Evolutionary conservation across 2,113 vertebrate genomes (phyloP).

Genomic region (Cyphomyrus discorhynchus): DNA sequence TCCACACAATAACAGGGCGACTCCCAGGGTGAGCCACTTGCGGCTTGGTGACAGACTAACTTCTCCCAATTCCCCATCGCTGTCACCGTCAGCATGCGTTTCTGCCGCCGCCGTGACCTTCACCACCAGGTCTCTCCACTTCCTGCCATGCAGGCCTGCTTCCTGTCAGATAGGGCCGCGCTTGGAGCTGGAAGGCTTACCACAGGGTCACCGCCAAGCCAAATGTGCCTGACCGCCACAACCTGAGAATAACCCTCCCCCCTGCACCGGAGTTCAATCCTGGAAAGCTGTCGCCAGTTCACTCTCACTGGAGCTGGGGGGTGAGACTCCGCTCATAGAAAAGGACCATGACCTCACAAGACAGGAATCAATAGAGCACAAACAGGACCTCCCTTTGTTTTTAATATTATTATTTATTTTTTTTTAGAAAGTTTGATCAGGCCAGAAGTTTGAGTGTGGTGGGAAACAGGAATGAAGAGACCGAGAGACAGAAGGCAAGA

Average conservation of each 20-base stretch:
- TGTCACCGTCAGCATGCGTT: slow-evolving; percentile 3
- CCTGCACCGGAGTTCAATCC: background rate
- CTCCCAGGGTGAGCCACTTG: background rate
- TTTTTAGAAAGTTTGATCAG: background rate
- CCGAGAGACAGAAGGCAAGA: background rate
- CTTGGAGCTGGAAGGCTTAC: slow-evolving; percentile 1
- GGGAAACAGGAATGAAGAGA: background rate
- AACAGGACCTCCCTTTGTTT: slow-evolving; percentile 23
- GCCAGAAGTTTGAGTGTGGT: background rate
- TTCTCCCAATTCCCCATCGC: slow-evolving; percentile 27
- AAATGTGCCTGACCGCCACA: slow-evolving; percentile 12
- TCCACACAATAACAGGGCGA: background rate
- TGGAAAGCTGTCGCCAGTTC: background rate
- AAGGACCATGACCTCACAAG: slow-evolving; percentile 14
- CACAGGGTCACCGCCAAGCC: slow-evolving; percentile 25
- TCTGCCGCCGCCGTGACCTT: slow-evolving; percentile 16
- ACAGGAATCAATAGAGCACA: background rate
- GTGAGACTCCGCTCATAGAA: background rate
- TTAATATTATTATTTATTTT: background rate
- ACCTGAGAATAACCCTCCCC: slow-evolving; percentile 15
- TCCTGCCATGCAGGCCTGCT: slow-evolving; percentile 38
- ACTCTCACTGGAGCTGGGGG: background rate
- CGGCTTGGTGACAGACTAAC: slow-evolving; percentile 11
- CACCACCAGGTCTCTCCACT: slow-evolving; percentile 22
- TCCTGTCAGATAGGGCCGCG: slow-evolving; percentile 38